Base-by-base conservation (phyloP, 2,797 vertebrate species). In the Amphiprion clarkii region DNA sequence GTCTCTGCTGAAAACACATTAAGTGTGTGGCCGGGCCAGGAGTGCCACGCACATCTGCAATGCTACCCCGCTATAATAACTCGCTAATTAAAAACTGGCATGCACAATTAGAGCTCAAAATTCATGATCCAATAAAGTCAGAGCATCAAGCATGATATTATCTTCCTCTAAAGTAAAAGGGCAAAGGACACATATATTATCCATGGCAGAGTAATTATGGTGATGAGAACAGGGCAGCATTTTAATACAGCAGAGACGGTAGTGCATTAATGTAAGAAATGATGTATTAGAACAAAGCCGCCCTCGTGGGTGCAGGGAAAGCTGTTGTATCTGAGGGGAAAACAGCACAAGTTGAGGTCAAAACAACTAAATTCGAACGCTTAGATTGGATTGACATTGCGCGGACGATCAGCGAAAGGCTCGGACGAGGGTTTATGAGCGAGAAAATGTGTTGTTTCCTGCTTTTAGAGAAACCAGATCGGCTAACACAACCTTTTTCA, bases 171-270 rank as follows among this genome's bases (percentile, higher is more conserved):
- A 84, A 89, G 88, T 57, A 69, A 91, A 92, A 92, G 92, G 89
- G 88, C 88, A 93, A 89, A 92, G 92, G 90, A 91, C 91, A 91
- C 86, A 91, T 89, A 90, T 78, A 92, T 93, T 91, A 92, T 83
- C 66, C 71, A 54, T 78, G 72, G 86, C 74, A 79, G 82, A 83
- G 85, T 90, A 79, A 91, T 92, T 88, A 88, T 78, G 74, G 59
- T 72, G 81, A 87, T 79, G 86, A 89, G 86, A 77, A 77, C 56
- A 72, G 79, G 72, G 29, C 77, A 66, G 81, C 44, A 42, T 87
- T 79, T 81, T 88, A 85, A 83, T 78, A 76, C 55, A 78, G 73
- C 44, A 8, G 65, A 23, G 59, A 60, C 70, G 69, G 51, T 2
- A 56, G 75, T 65, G 83, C 84, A 88, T 91, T 89, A 81, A 79